Evolutionary conservation across 2,113 vertebrate genomes (phyloP), one percentile per base, ranked within the genome.

Genomic region (Hipposideros armiger): DNA sequence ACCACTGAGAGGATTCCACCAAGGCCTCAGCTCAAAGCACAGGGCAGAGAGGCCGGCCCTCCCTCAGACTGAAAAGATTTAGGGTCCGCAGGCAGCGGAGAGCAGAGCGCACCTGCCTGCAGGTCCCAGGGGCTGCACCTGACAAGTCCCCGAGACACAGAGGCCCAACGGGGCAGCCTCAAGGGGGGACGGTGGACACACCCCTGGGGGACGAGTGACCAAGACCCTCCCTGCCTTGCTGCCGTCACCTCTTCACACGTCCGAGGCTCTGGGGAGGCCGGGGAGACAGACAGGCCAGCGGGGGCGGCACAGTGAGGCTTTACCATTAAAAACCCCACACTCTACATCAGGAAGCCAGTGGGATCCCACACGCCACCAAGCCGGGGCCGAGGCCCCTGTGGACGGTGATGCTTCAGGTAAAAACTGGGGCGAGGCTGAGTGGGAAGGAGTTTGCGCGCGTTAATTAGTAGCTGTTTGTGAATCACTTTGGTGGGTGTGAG

Each of bases 401-500:
- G 11, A 50, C 47, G 1, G 9, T 3, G 62, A 76, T 9, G 28
- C 4, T 77, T 94, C 50, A 81, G 78, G 66, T 52, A 42, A 22
- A 70, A 89, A 54, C 7, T 56, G 66, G 54, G n/a, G 26, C 42
- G 26, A 73, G n/a, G 19, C 62, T 88, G 50, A 72, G 4, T 74
- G 69, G 28, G 85, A 81, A 78, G 2, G 11, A 17, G 60, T 95
- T 58, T 78, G 28, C 52, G 30, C 52, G 87, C 45, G 94, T 87
- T 87, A 58, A 90, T 94, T 74, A 96, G 74, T 54, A 40, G 72
- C 19, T 74, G 62, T n/a, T 84, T 73, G 64, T 40, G 72, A 94
- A 94, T 88, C 30, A 86, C 64, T 86, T 52, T 47, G 84, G 24
- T 7, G 10, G 80, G 62, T 50, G 7, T 58, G 64, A 9, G n/a